Conservation (phyloP, 2,888 invertebrate species). For the Strigamia maritima region DNA sequence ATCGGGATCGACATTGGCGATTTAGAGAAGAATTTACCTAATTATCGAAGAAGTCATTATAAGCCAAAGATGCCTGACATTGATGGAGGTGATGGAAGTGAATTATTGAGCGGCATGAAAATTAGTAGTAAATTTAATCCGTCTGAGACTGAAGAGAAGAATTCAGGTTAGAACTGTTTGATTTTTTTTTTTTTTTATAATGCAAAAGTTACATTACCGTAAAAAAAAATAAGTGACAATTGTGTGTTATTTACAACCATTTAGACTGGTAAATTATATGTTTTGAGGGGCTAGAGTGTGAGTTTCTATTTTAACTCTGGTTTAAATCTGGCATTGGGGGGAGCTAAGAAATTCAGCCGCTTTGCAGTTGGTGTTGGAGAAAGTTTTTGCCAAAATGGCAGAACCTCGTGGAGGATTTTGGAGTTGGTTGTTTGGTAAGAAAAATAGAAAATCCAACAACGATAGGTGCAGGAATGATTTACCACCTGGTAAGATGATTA, state of each 20-base stretch:
- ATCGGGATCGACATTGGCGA: background rate
- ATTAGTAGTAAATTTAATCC: background rate
- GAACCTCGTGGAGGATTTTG: conserved; percentile 13
- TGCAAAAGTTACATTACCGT: background rate
- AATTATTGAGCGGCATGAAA: background rate
- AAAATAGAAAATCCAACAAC: background rate
- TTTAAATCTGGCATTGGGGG: conserved; percentile 10
- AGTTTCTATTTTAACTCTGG: conserved; percentile 23
- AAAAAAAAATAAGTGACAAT: background rate
- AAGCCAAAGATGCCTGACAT: background rate
- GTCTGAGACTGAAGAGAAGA: background rate
- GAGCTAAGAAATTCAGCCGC: background rate
- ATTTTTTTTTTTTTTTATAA: background rate
- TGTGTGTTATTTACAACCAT: background rate
- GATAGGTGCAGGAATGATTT: background rate
- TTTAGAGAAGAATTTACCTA: background rate
- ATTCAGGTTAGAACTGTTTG: background rate
- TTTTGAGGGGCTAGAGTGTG: background rate
- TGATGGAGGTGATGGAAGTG: background rate
- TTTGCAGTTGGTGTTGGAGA: conserved; percentile 7
- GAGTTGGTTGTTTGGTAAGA: conserved; percentile 9
- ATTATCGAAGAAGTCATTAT: background rate
- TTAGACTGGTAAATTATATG: background rate
- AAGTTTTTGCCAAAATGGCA: background rate
- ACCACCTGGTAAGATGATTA: background rate